phyloP scores from a whole-genome alignment of 1,140 invertebrate genomes.

The Mactra quadrangularis region DNA sequence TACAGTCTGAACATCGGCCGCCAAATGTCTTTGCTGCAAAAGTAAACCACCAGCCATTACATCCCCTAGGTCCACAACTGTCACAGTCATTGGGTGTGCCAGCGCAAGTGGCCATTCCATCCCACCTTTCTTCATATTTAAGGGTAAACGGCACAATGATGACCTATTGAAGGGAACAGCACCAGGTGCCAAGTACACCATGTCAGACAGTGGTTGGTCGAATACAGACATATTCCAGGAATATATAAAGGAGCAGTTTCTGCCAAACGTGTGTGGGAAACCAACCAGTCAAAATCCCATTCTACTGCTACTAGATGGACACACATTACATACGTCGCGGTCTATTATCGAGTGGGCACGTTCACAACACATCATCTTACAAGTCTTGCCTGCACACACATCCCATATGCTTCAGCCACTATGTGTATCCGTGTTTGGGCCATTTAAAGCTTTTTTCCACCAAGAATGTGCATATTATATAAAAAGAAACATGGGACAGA shows the following conservation, averaged over 20 bases:
- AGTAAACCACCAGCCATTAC: neutral
- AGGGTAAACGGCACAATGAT: slow-evolving; percentile 75
- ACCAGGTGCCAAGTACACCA: neutral
- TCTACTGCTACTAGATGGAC: slow-evolving; percentile 16
- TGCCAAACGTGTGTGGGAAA: neutral
- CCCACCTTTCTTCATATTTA: slow-evolving; percentile 82
- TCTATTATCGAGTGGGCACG: slow-evolving; percentile 25
- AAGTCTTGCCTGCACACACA: slow-evolving; percentile 18
- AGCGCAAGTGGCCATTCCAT: slow-evolving; percentile 58
- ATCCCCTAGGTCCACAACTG: slow-evolving; percentile 3
- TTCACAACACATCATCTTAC: neutral
- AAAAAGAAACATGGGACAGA: slow-evolving; percentile 2
- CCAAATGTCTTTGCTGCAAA: neutral
- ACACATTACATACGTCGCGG: neutral
- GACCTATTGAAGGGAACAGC: slow-evolving; percentile 52
- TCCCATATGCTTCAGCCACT: slow-evolving; percentile 26
- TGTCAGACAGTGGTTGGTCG: slow-evolving; percentile 35
- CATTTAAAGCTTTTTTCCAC: slow-evolving; percentile 3
- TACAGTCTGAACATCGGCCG: neutral
- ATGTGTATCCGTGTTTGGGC: slow-evolving; percentile 15
- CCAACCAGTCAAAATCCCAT: neutral
- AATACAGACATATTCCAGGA: slow-evolving; percentile 29
- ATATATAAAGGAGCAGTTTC: slow-evolving; percentile 28
- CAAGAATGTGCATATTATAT: slow-evolving; percentile 33
- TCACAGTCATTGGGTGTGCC: slow-evolving; percentile 65